Evolutionary conservation across 2,113 vertebrate genomes (phyloP).

Genomic region (Xiphias gladius): DNA sequence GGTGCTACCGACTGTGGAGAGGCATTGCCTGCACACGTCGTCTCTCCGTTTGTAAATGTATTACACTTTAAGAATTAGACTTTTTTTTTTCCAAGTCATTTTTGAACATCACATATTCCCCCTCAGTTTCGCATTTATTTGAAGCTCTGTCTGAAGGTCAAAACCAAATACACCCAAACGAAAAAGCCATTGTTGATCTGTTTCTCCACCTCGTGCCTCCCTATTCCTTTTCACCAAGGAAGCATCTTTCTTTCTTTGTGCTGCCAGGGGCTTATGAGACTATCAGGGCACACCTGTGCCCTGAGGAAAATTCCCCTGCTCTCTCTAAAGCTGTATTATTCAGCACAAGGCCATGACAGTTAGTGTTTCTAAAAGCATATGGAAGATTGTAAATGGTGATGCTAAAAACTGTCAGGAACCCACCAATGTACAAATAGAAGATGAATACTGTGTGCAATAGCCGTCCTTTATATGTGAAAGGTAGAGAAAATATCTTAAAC

Average conservation of each 20-base stretch:
- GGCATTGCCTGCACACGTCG: constrained; percentile 54
- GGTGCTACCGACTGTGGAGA: constrained; percentile 63
- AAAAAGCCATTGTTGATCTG: constrained; percentile 78
- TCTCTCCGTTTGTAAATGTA: constrained; percentile 64
- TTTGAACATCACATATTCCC: constrained; percentile 62
- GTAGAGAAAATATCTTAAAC: constrained; percentile 40
- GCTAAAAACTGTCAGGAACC: constrained; percentile 71
- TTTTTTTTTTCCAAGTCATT: constrained; percentile 28
- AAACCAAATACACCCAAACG: constrained; percentile 74
- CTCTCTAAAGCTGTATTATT: constrained; percentile 80
- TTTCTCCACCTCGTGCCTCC: constrained; percentile 73
- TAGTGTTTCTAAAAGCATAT: constrained; percentile 77
- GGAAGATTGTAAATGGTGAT: constrained; percentile 74
- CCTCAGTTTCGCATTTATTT: constrained; percentile 72
- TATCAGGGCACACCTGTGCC: constrained; percentile 81
- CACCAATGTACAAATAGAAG: constrained; percentile 48
- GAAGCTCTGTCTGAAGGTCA: constrained; percentile 79
- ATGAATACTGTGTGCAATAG: constrained; percentile 56
- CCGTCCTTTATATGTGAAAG: constrained; percentile 35
- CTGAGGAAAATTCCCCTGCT: constrained; percentile 79
- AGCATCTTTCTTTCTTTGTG: constrained; percentile 79
- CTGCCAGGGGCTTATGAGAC: constrained; percentile 74
- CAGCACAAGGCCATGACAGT: constrained; percentile 77
- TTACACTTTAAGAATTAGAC: constrained; percentile 63
- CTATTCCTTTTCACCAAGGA: constrained; percentile 77